A percentile compares a stretch with the other conserved stretches of the same genome.
These are phyloP conservation scores for Merodon equestris DNA, from an alignment of 2,888 invertebrate genomes.

Conservation along the genomic window DNA sequence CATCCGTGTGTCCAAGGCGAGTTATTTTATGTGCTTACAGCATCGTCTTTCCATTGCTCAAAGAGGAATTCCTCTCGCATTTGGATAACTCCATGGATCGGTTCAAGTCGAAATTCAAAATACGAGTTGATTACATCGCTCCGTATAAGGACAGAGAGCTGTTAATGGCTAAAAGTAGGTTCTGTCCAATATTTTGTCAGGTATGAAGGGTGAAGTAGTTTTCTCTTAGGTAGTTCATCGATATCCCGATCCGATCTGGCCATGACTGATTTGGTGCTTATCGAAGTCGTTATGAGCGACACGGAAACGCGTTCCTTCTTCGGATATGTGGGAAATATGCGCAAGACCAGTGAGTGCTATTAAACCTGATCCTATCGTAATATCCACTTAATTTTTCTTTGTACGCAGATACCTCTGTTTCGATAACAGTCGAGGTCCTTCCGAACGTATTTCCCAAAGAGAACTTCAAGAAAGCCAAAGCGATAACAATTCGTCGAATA, in stretches of 20 bases:
- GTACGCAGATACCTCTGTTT: conserved; percentile 49
- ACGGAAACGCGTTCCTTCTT: conserved; percentile 8
- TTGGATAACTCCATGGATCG: conserved; percentile 72
- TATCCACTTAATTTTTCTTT: background rate
- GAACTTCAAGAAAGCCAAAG: conserved; percentile 59
- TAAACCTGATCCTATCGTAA: background rate
- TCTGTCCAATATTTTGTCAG: background rate
- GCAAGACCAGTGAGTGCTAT: conserved; percentile 37
- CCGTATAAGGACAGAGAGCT: conserved; percentile 69
- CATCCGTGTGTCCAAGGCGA: background rate
- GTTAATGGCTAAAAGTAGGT: conserved; percentile 72
- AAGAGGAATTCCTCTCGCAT: conserved; percentile 74
- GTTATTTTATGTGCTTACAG: conserved; percentile 67
- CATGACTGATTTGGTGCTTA: conserved; percentile 33
- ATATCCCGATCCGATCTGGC: conserved; percentile 33
- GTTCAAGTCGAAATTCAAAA: conserved; percentile 57
- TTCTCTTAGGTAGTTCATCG: conserved; percentile 10
- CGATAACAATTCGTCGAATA: conserved; percentile 72
- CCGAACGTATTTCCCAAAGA: conserved; percentile 59
- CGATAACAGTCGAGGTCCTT: conserved; percentile 70
- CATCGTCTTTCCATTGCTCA: conserved; percentile 75
- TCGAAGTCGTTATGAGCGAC: conserved; percentile 12
- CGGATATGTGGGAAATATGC: conserved; percentile 39
- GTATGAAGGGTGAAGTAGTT: too few species aligned
- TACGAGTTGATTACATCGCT: conserved; percentile 67